These are phyloP conservation scores for Caenorhabditis virilis DNA, from an alignment of 2,888 invertebrate species.

Conservation along the genomic window DNA sequence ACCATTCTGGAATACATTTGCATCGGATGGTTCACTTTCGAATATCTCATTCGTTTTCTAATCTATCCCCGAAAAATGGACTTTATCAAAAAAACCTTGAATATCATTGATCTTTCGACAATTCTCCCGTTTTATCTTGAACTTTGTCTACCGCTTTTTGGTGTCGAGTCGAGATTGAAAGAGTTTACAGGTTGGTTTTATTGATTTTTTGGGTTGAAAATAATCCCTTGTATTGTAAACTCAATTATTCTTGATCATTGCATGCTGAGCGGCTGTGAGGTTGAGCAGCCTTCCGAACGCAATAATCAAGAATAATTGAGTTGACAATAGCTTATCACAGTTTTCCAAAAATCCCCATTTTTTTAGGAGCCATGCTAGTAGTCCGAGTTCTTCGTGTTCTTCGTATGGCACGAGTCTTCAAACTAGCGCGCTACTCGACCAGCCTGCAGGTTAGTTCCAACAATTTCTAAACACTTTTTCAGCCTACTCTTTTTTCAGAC, in stretches of 20 bases:
- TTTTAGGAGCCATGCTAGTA: slow-evolving; percentile 66
- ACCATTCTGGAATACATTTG: slow-evolving; percentile 64
- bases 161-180: slow-evolving; percentile 61
- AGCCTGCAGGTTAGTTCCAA: slow-evolving; percentile 56
- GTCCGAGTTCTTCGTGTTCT: slow-evolving; percentile 66
- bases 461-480: neutral
- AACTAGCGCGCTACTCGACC: slow-evolving; percentile 65
- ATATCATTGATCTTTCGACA: slow-evolving; percentile 66
- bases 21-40: slow-evolving; percentile 67
- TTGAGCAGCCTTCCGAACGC: no score
- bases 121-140: slow-evolving; percentile 67
- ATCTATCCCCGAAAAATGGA: slow-evolving; percentile 56
- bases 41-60: slow-evolving; percentile 60
- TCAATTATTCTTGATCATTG: no score
- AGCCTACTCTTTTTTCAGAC: slow-evolving; percentile 44
- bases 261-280: no score
- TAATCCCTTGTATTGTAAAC: neutral
- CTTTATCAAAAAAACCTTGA: slow-evolving; percentile 59
- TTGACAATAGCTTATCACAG: no score
- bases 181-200: slow-evolving; percentile 57
- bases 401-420: slow-evolving; percentile 67
- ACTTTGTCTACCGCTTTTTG: slow-evolving; percentile 55
- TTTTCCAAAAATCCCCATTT: neutral
- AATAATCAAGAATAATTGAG: no score
- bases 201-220: neutral